Base-by-base conservation (phyloP, 2,113 vertebrate species). In the Oxyura jamaicensis region DNA sequence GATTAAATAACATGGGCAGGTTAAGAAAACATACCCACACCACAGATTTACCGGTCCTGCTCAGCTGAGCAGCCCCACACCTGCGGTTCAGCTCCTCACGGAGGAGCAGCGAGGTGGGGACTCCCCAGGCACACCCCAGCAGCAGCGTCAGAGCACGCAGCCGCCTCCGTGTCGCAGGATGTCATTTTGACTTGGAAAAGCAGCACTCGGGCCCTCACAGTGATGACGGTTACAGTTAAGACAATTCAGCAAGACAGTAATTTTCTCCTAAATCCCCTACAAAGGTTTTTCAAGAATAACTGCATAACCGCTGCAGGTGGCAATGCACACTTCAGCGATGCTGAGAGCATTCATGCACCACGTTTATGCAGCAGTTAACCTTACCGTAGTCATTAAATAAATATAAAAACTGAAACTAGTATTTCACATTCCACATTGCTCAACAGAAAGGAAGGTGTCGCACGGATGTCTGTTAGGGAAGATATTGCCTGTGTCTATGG, bases 141-240 rank as follows among this genome's bases (percentile, higher is more conserved):
- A 76, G 71, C 42, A 5, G 2, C 41, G 35, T 41, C 78, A 62
- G 71, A 50, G 18, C 44, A 50, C 23, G 39, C 55, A 44, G 8
- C 0, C 8, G 53, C 46, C 52, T 59, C 39, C 21, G 5, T 25
- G 31, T 17, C 35, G 44, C 33, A 23, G 4, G 1, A 35, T 0
- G 60, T 74, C 55, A 26, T 29, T 35, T 75, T 13, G 29, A 33
- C 39, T 39, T 11, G 2, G 17, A 35, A 53, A 39, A 75, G 53
- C 0, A 89, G 55, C 1, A 1, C 58, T 73, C 8, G 10, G 13
- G 55, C 33, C 50, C 63, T 46, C 25, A 19, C 17, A 0, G 0
- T 2, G 11, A 86, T 8, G 41, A 83, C 41, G 21, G 5, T 46
- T 81, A 81, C 25, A 59, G 59, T 25, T 81, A 16, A 55, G 91